Evolutionary conservation across 2,888 invertebrate genomes (phyloP), one percentile per base, ranked within the genome.

Genomic region (Napeogenes inachia): DNA sequence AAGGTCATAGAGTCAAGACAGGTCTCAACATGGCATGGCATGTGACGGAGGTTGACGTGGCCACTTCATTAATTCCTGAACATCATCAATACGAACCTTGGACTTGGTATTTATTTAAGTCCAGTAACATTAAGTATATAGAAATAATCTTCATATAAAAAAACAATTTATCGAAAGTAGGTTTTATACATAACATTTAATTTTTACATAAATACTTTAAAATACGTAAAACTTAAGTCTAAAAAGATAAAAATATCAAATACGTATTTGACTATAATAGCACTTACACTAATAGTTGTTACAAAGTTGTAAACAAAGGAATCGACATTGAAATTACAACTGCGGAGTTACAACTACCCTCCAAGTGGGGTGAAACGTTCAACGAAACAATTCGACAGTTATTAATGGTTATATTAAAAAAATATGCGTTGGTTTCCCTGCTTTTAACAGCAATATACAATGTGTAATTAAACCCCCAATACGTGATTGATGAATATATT

Each of bases 361-460:
- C 81, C 78, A 77, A 73, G 75, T 79, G 81, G 83, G 82, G 82
- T 76, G 81, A 85, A 76, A 60, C 62, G 77, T 72, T 70, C 92
- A 21, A 21, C 92, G 92, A 91, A 92, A 92, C 92, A 91, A 92
- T 91, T 91, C 86, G 93, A 93, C 93, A 92, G 92, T 85, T 93
- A 93, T 93, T 92, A 93, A 93, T 93, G 93, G 89, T 91, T 84
- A 80, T 85, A 86, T 86, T 91, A 92, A 93, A 93, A 93, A 93
- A 93, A 93, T 92, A 93, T 91, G 91, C 92, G 85, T 85, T 85
- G 80, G 85, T 85, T 82, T 85, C 85, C 85, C 76, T 76, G 83
- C 88, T 87, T 89, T 89, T 84, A 89, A 89, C 84, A 86, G 82
- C 84, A 86, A 86, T 86, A 87, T 87, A 89, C 87, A 85, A 78